Conservation (phyloP, 1,140 invertebrate genomes). For the Brachionus manjavacas region DNA sequence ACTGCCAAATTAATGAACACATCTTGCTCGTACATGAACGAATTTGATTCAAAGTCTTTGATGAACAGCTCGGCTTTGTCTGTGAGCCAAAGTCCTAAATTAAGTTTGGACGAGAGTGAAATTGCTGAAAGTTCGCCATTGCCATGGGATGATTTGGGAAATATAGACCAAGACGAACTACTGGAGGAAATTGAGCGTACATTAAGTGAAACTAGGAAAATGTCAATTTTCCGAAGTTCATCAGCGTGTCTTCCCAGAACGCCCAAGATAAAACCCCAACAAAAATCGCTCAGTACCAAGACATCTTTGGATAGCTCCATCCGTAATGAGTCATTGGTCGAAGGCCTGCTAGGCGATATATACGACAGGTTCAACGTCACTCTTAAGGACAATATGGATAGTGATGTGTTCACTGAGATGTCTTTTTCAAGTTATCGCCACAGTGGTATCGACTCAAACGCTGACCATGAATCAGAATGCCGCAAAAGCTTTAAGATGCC, state of each 20-base stretch:
- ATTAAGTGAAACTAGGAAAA: background rate
- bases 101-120: background rate
- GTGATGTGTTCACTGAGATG: slow-evolving; percentile 56
- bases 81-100: background rate
- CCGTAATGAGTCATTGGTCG: slow-evolving; percentile 50
- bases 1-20: background rate
- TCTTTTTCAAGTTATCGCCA: slow-evolving; percentile 53
- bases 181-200: slow-evolving; percentile 11
- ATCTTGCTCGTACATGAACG: background rate
- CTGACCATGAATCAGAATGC: slow-evolving; percentile 45
- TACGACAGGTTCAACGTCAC: slow-evolving; percentile 51
- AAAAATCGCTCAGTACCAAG: background rate
- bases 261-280: background rate
- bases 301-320: background rate
- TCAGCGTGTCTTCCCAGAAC: background rate
- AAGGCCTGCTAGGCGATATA: slow-evolving; percentile 56
- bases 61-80: slow-evolving; percentile 22
- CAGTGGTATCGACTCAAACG: slow-evolving; percentile 46
- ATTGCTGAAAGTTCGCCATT: background rate
- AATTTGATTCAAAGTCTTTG: background rate
- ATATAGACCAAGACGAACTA: background rate
- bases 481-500: slow-evolving; percentile 47
- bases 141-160: background rate
- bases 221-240: background rate
- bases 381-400: slow-evolving; percentile 53